Conservation (phyloP, 2,113 vertebrate species). For the Vidua chalybeata region DNA sequence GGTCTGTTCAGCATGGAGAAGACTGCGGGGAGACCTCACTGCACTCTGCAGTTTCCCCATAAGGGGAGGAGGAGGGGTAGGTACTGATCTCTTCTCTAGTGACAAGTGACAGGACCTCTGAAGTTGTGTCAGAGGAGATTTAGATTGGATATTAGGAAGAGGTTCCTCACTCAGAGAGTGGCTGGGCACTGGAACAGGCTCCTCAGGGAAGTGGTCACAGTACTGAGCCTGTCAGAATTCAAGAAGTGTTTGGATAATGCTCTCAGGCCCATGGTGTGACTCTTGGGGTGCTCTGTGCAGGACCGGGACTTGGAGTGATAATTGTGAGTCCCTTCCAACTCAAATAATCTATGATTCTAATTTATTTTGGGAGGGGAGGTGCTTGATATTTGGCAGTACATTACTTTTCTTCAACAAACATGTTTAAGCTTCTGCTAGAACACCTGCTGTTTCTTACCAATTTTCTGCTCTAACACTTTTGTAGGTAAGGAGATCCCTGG, state of each 20-base stretch:
- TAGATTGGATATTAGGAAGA: not conserved
- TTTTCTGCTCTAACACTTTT: not conserved
- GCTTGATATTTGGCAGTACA: not conserved
- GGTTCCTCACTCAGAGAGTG: not conserved
- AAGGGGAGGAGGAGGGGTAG: not conserved
- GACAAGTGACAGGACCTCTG: not conserved
- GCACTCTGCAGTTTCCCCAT: not conserved
- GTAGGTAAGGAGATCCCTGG: slow-evolving; percentile 94
- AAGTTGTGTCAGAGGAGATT: not conserved
- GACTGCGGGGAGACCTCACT: not conserved
- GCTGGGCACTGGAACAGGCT: not conserved
- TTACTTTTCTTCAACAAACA: not conserved
- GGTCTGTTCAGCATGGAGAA: not conserved
- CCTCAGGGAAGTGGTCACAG: not conserved
- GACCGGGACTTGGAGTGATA: not conserved
- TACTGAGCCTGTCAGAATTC: not conserved
- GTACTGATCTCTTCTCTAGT: not conserved
- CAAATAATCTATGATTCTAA: not conserved
- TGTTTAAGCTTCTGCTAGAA: not conserved
- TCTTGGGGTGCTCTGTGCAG: not conserved
- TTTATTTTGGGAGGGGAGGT: not conserved
- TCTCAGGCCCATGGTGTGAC: not conserved
- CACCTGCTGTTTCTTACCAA: not conserved
- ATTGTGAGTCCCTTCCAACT: not conserved
- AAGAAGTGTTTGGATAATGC: not conserved